phyloP scores from a whole-genome alignment of 2,113 vertebrate genomes.

The Panthera uncia region DNA sequence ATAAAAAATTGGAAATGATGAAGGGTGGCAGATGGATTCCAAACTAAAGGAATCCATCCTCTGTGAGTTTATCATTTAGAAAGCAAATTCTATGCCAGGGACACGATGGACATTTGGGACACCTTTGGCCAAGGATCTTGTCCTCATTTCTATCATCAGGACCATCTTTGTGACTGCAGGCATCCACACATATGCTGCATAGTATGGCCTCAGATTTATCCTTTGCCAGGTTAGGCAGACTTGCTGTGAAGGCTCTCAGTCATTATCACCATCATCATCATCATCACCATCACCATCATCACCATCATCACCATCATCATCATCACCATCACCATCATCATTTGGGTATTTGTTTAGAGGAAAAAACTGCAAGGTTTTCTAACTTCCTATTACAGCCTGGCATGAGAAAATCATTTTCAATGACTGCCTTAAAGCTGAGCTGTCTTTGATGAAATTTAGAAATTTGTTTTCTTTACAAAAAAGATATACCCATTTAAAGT shows the following conservation, averaged over 20 bases:
- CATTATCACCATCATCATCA: background rate
- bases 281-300: too few relatives aligned
- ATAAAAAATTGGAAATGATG: constrained; percentile 53
- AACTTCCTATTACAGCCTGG: background rate
- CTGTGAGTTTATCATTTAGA: constrained; percentile 53
- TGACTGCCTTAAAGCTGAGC: background rate
- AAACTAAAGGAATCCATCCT: constrained; percentile 58
- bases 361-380: background rate
- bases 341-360: background rate
- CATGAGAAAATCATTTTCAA: background rate
- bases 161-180: background rate
- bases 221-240: background rate
- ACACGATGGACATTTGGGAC: constrained; percentile 47
- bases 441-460: constrained; percentile 15
- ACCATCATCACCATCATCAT: background rate
- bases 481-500: background rate
- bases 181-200: background rate
- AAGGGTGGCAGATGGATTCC: constrained; percentile 59
- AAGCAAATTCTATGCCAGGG: constrained; percentile 49
- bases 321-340: background rate
- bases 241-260: background rate
- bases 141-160: background rate
- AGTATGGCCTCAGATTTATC: background rate
- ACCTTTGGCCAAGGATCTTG: constrained; percentile 20
- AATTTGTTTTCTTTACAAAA: constrained; percentile 19